phyloP scores from a whole-genome alignment of 2,888 invertebrate species.

The Cartodere bifasciata region DNA sequence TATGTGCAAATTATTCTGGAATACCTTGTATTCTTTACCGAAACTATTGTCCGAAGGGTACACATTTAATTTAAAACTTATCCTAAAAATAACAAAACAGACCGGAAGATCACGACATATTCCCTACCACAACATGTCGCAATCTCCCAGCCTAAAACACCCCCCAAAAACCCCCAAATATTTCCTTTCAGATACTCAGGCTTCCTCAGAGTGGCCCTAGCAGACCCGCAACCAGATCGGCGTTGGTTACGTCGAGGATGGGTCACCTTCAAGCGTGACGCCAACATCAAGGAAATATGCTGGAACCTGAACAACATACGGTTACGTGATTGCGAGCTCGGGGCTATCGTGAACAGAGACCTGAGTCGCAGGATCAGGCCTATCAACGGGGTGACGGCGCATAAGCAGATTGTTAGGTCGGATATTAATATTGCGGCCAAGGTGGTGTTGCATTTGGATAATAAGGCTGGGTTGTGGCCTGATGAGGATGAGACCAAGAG shows the following conservation, averaged over 20 bases:
- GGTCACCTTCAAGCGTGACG: conserved; percentile 94
- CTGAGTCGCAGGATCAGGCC: conserved; percentile 86
- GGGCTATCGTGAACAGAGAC: conserved; percentile 94
- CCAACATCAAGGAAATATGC: conserved; percentile 98
- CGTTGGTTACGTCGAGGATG: conserved; percentile 95
- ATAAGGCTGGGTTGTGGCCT: conserved; percentile 67
- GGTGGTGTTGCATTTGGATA: conserved; percentile 82
- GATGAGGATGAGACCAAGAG: conserved; percentile 37
- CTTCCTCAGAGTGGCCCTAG: conserved; percentile 87
- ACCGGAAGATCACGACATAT: no score
- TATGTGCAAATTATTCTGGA: no score
- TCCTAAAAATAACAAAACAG: no score
- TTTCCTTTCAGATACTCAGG: conserved; percentile 64
- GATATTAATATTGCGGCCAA: conserved; percentile 89
- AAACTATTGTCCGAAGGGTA: no score
- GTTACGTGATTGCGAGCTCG: conserved; percentile 81
- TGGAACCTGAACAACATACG: conserved; percentile 96
- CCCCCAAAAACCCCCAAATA: no score
- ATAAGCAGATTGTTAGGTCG: conserved; percentile 76
- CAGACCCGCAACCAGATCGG: conserved; percentile 93
- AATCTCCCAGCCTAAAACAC: no score
- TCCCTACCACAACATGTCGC: no score
- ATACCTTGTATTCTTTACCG: no score
- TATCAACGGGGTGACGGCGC: conserved; percentile 80
- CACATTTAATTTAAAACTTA: no score